Base-by-base conservation (phyloP, 2,888 invertebrate genomes). In the Pycnomerus fuliginosus region DNA sequence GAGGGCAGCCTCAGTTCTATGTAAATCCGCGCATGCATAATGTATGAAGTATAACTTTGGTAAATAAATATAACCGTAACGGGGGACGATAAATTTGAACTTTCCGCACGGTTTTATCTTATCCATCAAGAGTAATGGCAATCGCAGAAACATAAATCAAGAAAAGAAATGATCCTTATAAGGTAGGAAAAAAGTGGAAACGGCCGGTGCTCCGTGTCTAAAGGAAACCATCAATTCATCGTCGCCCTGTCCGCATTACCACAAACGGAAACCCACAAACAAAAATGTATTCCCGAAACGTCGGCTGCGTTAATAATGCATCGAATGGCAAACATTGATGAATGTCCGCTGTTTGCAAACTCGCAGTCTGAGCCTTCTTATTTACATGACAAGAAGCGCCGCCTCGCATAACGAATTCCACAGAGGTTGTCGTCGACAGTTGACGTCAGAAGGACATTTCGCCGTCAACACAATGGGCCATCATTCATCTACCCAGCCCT, bases 301-400 rank as follows among this genome's bases (percentile, higher is more conserved):
- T 42, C 34, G 25, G 37, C 32, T 41, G 38, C 38, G 46, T 42
- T 47, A 42, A 47, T 47, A 47, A 47, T 47, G 47, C 47, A 47
- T 47, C 42, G 36, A 42, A 31, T 32, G 17, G 30, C 28, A 15
- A 38, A 30, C 47, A 38, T 38, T 47, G 47, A 47, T 42, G 30
- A 28, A 47, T 47, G 33, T 41, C 17, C 29, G 33, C 25, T 28
- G 41, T 41, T 46, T 28, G 33, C 14, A 30, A 16, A 15, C 42
- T 42, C 30, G 31, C 41, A 33, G 41, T 35, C 35, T 16, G 33
- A 33, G 38, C 25, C 41, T 29, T 34, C 47, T 47, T 24, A 47
- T 47, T 47, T 47, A 42, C 47, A 47, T 47, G 38, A 30, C 38
- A 47, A 47, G 47, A 47, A 42, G 38, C 36, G 47, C 47, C 47